Base-by-base conservation (phyloP, 1,140 invertebrate genomes). In the Diachasmimorpha longicaudata region DNA sequence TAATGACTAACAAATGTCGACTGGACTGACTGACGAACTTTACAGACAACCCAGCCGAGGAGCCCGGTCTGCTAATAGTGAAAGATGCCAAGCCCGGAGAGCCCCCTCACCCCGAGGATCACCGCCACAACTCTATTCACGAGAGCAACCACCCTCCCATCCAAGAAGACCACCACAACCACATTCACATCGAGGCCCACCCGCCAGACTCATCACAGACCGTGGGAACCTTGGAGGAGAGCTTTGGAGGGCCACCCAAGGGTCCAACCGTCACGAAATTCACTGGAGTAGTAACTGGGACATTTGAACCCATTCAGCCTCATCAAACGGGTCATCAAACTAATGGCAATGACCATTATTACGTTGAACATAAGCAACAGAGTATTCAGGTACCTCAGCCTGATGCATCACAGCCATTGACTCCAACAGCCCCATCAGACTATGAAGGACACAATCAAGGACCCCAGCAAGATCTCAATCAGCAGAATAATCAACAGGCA, bases 21-120 rank as follows among this genome's bases (percentile, higher is more conserved):
- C 48, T 2, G 14, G 67, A 75, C 67, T 75, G 73, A 75, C 73
- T 70, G 73, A 75, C 73, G 66, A 37, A 75, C 73, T 75, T 75
- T 75, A 75, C 67, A 75, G 73, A 69, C 66, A 39, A 11, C n/a
- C 39, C 63, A 70, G 73, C 14, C 3, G 48, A 75, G 14, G 46
- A 55, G 44, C 42, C 73, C 0, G 73, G 73, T 2, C 46, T 75
- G 44, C 67, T 75, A 14, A 16, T 63, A 25, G 58, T 31, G 11
- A 63, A 63, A 19, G 58, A 63, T 2, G 21, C 23, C 8, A 63
- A 63, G 21, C 58, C 58, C 21, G 58, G 16, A 13, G 39, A 42
- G 9, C 11, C 39, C 48, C 16, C 48, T 6, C 48, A 52, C 16
- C n/a, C 48, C 2, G 14, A n/a, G 13, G 48, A 16, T n/a, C 44